Percentiles rank a stretch among this genome's conserved stretches.
Conservation (phyloP, 2,888 invertebrate species). For the Perdita meconis region DNA sequence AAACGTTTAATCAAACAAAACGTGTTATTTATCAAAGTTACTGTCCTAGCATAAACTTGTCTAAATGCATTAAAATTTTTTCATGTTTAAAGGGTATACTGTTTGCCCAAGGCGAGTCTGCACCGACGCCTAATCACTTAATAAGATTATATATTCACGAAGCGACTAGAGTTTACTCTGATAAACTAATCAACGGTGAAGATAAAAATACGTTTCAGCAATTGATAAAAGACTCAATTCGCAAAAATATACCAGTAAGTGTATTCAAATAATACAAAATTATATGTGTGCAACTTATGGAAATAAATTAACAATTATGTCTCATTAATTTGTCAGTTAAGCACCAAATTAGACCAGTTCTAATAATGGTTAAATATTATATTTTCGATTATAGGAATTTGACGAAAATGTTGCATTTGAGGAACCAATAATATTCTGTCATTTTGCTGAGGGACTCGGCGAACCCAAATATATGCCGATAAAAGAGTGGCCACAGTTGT, state of each 20-base stretch:
- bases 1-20: no score
- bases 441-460: constrained; percentile 96
- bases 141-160: constrained; percentile 96
- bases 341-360: no score
- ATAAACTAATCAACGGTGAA: constrained; percentile 89
- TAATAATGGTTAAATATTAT: no score
- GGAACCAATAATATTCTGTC: constrained; percentile 94
- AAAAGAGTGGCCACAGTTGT: constrained; percentile 89
- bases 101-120: constrained; percentile 91
- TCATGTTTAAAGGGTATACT: constrained; percentile 89
- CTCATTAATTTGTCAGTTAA: no score
- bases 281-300: no score
- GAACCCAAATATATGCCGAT: constrained; percentile 96
- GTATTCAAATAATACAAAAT: background rate
- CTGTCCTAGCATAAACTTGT: background rate
- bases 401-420: constrained; percentile 90
- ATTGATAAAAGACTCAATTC: constrained; percentile 90
- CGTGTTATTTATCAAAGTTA: no score
- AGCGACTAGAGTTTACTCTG: constrained; percentile 94
- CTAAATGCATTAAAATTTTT: background rate
- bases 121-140: constrained; percentile 89
- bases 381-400: constrained; percentile 85
- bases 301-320: no score
- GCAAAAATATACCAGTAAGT: constrained; percentile 90
- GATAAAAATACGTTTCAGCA: constrained; percentile 91